Percentiles rank a stretch among this genome's conserved stretches.
Evolutionary conservation across 2,888 invertebrate genomes (phyloP).

Genomic region (Aethes cnicana): DNA sequence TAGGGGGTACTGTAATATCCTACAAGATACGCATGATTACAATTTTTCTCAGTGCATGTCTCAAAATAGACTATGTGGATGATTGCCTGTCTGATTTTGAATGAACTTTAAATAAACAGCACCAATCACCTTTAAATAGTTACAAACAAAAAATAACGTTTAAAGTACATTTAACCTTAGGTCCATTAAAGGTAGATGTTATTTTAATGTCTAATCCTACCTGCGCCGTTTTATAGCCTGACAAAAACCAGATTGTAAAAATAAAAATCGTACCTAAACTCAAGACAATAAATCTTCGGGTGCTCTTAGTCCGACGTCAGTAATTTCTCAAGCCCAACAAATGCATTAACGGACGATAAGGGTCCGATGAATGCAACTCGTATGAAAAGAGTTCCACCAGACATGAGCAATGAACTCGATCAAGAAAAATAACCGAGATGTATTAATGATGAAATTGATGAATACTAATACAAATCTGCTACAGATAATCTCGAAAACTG

Average conservation of each 20-base stretch:
- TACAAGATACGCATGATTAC: constrained; percentile 4
- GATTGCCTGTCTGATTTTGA: too few species aligned
- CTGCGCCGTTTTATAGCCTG: constrained; percentile 5
- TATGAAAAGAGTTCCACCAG: constrained; percentile 38
- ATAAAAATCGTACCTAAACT: constrained; percentile 2
- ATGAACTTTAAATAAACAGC: too few species aligned
- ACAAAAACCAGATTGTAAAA: neutral
- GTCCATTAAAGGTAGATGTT: too few species aligned
- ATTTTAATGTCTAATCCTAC: neutral
- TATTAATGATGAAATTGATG: too few species aligned
- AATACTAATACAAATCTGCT: too few species aligned
- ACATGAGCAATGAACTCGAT: constrained; percentile 31
- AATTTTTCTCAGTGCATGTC: constrained; percentile 5
- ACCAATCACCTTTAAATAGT: too few species aligned
- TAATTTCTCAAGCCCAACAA: constrained; percentile 39
- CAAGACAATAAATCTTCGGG: constrained; percentile 41
- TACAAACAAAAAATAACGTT: too few species aligned
- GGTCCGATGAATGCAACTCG: constrained; percentile 50
- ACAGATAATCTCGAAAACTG: too few species aligned
- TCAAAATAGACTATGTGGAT: constrained; percentile 9
- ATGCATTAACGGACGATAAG: constrained; percentile 52
- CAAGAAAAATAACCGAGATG: neutral
- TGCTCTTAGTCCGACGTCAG: constrained; percentile 41
- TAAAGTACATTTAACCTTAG: too few species aligned
- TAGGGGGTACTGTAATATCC: constrained; percentile 3